Percentiles rank a stretch among this genome's conserved stretches.
These are phyloP conservation scores for Onthophagus sagittarius DNA, from an alignment of 2,888 invertebrate species.

Conservation along the genomic window DNA sequence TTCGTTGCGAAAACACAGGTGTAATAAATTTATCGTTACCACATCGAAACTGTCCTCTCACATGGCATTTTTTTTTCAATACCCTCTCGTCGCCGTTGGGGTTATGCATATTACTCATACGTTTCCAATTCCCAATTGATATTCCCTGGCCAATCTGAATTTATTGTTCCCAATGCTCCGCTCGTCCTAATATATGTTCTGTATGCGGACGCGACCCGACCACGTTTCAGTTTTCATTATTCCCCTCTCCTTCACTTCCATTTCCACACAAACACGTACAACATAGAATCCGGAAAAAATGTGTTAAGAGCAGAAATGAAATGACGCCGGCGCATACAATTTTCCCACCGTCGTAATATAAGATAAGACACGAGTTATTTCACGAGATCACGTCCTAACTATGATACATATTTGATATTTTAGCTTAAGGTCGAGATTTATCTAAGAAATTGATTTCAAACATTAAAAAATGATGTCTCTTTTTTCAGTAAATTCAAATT, in stretches of 20 bases:
- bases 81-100: background rate
- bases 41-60: background rate
- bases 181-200: background rate
- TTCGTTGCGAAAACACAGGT: background rate
- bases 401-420: too few species aligned
- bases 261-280: background rate
- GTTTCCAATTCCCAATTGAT: background rate
- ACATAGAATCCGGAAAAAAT: background rate
- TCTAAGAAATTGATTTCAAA: too few species aligned
- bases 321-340: background rate
- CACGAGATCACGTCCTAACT: too few species aligned
- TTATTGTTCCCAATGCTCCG: background rate
- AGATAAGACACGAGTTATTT: background rate
- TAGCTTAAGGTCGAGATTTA: too few species aligned
- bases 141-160: background rate
- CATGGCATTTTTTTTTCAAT: background rate
- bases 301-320: too few species aligned
- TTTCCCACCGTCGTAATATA: background rate
- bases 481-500: too few species aligned
- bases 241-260: background rate
- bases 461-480: too few species aligned
- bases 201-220: background rate
- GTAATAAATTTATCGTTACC: background rate
- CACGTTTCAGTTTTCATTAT: background rate
- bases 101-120: background rate